Evolutionary conservation across 2,113 vertebrate species (phyloP), one percentile per base, ranked within the genome.

Genomic region (Clinocottus analis): DNA sequence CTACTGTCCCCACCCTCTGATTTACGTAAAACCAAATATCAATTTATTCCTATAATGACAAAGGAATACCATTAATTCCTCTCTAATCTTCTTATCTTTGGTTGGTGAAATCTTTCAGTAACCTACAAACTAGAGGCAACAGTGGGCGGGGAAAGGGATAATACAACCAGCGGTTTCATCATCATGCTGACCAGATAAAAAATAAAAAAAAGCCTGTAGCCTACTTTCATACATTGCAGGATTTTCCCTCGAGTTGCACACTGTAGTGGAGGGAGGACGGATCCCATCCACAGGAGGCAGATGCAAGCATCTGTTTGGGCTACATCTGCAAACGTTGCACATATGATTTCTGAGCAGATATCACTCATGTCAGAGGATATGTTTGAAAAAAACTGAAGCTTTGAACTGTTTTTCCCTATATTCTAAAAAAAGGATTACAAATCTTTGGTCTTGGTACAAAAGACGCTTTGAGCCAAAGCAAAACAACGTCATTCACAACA

Each of bases 31-130:
- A 92, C 85, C 92, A 94, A 95, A 94, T 94, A 93, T 94, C 92
- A 95, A 94, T 95, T 94, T 95, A 93, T 94, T 93, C 87, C 91
- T 93, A 93, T 93, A 91, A 94, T 93, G 92, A 94, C 93, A 94
- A 95, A 95, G 92, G 93, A 95, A 94, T 94, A 92, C 89, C 88
- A 92, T 95, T 95, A 95, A 95, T 95, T 94, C 94, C 93, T 91
- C 93, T 68, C 90, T 95, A 95, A 95, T 95, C 94, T 94, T 94
- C 94, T 95, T 95, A 94, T 90, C 86, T 89, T 86, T 84, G 90
- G 89, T 91, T 89, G 92, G 86, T 90, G 90, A 94, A 95, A 95
- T 95, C 94, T 94, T 95, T 94, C 92, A 82, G 84, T 94, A 95
- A 95, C 94, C 94, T 93, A 94, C 91, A 94, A 95, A 95, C 90